Evolutionary conservation across 2,113 vertebrate genomes (phyloP), one percentile per base, ranked within the genome.

Genomic region (Malurus alboscapulatus): DNA sequence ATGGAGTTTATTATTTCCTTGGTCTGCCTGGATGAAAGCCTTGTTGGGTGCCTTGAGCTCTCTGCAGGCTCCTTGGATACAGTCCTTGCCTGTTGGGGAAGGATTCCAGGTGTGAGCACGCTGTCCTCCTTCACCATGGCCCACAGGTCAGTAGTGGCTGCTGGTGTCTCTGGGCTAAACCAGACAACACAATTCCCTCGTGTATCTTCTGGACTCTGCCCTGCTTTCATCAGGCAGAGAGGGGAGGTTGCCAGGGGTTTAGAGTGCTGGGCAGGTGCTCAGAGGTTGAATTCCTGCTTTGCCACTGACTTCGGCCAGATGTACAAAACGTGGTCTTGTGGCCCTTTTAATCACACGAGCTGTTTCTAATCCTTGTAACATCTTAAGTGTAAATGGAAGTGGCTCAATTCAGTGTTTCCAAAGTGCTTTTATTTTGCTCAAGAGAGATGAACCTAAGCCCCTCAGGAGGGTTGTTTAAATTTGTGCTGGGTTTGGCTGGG

Each of bases 161-260:
- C 2, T 65, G 77, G 51, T 0, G 0, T 1, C 0, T 20, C 58
- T 83, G 51, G 9, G 54, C 65, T 63, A 18, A 63, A 18, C 42
- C 26, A 8, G 57, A 16, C 1, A 3, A 4, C 55, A 30, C 0
- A 0, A 40, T 55, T 48, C 44, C 18, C 12, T 90, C 10, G 1
- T 6, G 4, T 24, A 9, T 67, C 40, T 81, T 47, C 76, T 86
- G 36, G 61, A 32, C 59, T 84, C 92, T 20, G 4, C 25, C 42
- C 45, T 72, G 34, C 25, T 48, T 84, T 45, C 66, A 26, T 72
- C 53, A 34, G 73, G 45, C 9, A 17, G 32, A 13, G 45, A 78
- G 24, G 10, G 30, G 48, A 83, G 26, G 36, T 48, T 84, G 30
- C 17, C 59, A 50, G 75, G 45, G 62, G 14, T 14, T 76, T 38